A percentile compares a stretch with the other conserved stretches of the same genome.
Conservation (phyloP, 2,888 invertebrate species). For the Osedax fenrisi region DNA sequence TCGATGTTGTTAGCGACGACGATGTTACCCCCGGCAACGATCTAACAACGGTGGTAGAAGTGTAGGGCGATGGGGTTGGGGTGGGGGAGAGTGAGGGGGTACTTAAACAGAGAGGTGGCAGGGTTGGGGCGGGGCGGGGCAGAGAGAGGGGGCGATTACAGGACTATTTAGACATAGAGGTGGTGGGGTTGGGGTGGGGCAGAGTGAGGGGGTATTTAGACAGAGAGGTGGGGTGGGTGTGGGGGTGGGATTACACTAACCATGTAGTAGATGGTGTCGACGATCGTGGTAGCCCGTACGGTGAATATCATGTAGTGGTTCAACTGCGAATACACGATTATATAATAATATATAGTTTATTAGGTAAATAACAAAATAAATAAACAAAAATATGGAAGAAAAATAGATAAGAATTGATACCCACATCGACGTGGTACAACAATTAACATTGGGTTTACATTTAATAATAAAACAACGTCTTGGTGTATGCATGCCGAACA, state of each 20-base stretch:
- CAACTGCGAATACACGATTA: constrained; percentile 61
- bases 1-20: constrained; percentile 70
- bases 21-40: constrained; percentile 82
- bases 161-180: too few species aligned
- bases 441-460: too few species aligned
- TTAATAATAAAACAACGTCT: too few species aligned
- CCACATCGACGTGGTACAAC: too few species aligned
- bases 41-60: constrained; percentile 41
- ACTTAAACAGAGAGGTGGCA: too few species aligned
- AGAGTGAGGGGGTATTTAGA: not conserved
- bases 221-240: not conserved
- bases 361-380: too few species aligned
- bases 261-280: constrained; percentile 76
- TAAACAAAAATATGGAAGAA: too few species aligned
- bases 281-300: constrained; percentile 76
- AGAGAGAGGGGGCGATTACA: not conserved
- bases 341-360: too few species aligned
- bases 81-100: not conserved
- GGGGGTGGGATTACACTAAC: constrained; percentile 43
- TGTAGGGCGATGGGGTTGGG: not conserved
- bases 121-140: not conserved
- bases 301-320: constrained; percentile 89
- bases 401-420: too few species aligned
- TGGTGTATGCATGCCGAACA: too few species aligned
- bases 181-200: not conserved